Conservation (phyloP, 2,797 vertebrate species). For the Kryptopterus vitreolus region DNA sequence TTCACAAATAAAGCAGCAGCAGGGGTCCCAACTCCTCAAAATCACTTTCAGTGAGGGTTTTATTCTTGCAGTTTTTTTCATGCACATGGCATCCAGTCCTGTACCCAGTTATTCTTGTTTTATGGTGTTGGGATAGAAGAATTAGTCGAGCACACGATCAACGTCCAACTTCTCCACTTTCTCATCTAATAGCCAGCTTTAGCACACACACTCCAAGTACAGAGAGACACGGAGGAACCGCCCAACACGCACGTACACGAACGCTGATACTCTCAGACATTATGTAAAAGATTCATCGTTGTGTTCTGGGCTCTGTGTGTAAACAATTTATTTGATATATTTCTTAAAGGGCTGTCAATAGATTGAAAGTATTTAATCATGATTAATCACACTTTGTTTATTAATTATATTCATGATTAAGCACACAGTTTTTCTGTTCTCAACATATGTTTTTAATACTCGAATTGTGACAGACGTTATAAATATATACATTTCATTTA, state of each 20-base stretch:
- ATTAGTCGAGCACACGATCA: neutral
- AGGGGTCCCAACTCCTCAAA: neutral
- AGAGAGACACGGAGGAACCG: constrained; percentile 8
- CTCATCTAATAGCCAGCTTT: constrained; percentile 71
- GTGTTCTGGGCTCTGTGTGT: neutral
- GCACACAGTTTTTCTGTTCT: too few species aligned
- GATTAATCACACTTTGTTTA: too few species aligned
- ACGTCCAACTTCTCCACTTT: constrained; percentile 56
- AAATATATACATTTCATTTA: too few species aligned
- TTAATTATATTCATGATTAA: too few species aligned
- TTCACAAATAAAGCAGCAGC: neutral
- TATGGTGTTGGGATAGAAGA: neutral
- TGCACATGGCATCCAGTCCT: neutral
- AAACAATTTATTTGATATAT: neutral
- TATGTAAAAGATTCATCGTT: neutral
- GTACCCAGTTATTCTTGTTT: neutral
- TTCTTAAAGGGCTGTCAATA: too few species aligned
- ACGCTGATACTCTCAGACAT: neutral
- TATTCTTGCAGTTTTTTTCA: neutral
- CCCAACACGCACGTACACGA: neutral
- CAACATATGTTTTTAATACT: too few species aligned
- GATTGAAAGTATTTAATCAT: too few species aligned
- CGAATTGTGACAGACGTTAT: too few species aligned
- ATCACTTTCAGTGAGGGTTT: neutral
- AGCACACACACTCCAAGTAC: constrained; percentile 62